These are phyloP conservation scores for Boulengeromyrus knoepffleri DNA, from an alignment of 2,113 vertebrate genomes.

Conservation along the genomic window DNA sequence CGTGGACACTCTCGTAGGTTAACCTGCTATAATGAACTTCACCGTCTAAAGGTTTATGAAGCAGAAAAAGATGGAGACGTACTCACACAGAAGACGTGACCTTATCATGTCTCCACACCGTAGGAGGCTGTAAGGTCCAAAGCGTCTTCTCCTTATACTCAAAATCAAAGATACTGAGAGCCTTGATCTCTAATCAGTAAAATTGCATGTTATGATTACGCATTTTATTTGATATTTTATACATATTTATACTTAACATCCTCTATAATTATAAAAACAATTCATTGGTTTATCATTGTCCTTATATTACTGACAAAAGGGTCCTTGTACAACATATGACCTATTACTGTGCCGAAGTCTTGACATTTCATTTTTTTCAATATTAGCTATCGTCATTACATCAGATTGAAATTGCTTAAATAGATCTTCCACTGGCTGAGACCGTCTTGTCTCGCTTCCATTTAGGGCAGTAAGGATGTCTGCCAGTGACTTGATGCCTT, in stretches of 20 bases:
- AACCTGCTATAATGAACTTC: conserved; percentile 2
- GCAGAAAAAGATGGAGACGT: neutral
- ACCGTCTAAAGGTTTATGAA: neutral
- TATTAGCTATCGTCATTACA: conserved; percentile 36
- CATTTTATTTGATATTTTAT: neutral
- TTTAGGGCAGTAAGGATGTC: conserved; percentile 53
- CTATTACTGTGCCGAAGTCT: neutral
- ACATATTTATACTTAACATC: neutral
- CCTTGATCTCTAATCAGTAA: neutral
- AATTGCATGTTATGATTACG: neutral
- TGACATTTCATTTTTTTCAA: conserved; percentile 4
- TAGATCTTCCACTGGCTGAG: conserved; percentile 43
- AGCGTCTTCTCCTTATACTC: neutral
- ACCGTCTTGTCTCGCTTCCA: conserved; percentile 34
- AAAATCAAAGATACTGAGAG: neutral
- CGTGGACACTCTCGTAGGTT: neutral
- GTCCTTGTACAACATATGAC: neutral
- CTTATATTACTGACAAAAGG: neutral
- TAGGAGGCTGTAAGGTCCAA: neutral
- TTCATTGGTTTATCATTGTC: neutral
- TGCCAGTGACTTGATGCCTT: conserved; percentile 67
- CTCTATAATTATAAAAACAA: neutral
- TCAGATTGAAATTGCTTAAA: conserved; percentile 43
- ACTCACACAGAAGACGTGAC: neutral
- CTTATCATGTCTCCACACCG: neutral